phyloP scores from a whole-genome alignment of 2,888 invertebrate species.

The Argynnis bischoffii region DNA sequence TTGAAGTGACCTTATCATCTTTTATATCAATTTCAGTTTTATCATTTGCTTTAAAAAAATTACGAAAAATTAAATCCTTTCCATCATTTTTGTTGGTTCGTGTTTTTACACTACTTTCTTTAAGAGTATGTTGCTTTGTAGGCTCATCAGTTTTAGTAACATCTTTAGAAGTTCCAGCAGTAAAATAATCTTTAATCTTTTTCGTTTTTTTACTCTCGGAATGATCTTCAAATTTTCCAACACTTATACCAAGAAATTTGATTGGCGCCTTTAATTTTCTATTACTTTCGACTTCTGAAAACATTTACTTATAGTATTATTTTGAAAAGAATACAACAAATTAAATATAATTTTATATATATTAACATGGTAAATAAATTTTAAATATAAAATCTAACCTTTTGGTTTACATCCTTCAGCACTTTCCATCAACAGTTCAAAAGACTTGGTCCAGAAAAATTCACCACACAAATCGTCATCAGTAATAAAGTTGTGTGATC shows the following conservation, averaged over 20 bases:
- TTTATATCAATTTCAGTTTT: conserved; percentile 34
- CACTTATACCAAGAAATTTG: conserved; percentile 88
- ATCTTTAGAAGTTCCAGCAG: conserved; percentile 62
- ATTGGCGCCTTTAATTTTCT: conserved; percentile 79
- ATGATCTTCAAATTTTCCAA: conserved; percentile 88
- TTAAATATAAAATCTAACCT: conserved; percentile 48
- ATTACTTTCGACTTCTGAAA: conserved; percentile 63
- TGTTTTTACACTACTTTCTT: conserved; percentile 7
- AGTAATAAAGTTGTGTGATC: conserved; percentile 82
- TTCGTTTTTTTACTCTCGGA: conserved; percentile 77
- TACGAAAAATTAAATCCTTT: conserved; percentile 61
- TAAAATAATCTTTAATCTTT: conserved; percentile 83
- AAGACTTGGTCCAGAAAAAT: conserved; percentile 84
- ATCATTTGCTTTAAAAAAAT: conserved; percentile 51
- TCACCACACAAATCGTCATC: conserved; percentile 85
- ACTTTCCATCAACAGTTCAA: conserved; percentile 86
- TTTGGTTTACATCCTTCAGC: conserved; percentile 66
- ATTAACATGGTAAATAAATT: too few species aligned
- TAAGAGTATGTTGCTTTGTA: conserved; percentile 30
- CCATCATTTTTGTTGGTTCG: conserved; percentile 43
- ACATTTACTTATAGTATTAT: neutral
- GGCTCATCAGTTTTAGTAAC: conserved; percentile 38
- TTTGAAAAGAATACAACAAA: conserved; percentile 34
- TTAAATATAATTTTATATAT: neutral
- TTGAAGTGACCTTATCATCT: conserved; percentile 43